Evolutionary conservation across 2,888 invertebrate genomes (phyloP).

Genomic region (Lymantria monacha): DNA sequence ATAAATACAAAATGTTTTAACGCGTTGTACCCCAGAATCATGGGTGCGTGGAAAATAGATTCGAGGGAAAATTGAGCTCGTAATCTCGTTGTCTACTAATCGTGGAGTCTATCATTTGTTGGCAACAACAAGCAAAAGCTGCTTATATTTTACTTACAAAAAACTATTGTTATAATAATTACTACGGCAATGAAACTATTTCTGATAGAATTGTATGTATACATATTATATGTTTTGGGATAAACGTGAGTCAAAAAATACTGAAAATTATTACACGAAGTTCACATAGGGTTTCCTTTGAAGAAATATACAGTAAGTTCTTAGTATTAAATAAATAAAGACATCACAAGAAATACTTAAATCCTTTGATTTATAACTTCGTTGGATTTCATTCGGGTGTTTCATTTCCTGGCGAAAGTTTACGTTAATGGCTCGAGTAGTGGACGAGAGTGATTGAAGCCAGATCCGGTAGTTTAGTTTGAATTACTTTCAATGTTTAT

Average conservation of each 20-base stretch:
- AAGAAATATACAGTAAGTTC: conserved; percentile 7
- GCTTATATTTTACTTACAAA: not conserved
- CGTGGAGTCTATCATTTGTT: too few relatives aligned
- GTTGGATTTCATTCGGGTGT: conserved; percentile 13
- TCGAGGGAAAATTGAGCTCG: too few relatives aligned
- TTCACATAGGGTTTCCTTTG: conserved; percentile 10
- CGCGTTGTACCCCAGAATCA: too few relatives aligned
- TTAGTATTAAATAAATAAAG: conserved; percentile 19
- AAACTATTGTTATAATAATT: not conserved
- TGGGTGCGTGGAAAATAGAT: too few relatives aligned
- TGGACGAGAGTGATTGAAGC: conserved; percentile 16
- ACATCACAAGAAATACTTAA: conserved; percentile 34
- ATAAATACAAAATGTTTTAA: too few relatives aligned
- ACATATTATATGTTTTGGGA: not conserved
- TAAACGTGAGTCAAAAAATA: too few relatives aligned
- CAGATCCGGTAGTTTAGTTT: conserved; percentile 11
- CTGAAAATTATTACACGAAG: too few relatives aligned
- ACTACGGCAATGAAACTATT: not conserved
- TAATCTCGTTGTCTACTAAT: not conserved
- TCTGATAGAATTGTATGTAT: not conserved
- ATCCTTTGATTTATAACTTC: conserved; percentile 29
- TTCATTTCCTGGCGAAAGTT: conserved; percentile 26
- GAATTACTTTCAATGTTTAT: not conserved
- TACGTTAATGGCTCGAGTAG: conserved; percentile 12
- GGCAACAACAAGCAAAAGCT: not conserved